These are phyloP conservation scores for Stomorhina lunata DNA, from an alignment of 2,888 invertebrate species.

Conservation along the genomic window DNA sequence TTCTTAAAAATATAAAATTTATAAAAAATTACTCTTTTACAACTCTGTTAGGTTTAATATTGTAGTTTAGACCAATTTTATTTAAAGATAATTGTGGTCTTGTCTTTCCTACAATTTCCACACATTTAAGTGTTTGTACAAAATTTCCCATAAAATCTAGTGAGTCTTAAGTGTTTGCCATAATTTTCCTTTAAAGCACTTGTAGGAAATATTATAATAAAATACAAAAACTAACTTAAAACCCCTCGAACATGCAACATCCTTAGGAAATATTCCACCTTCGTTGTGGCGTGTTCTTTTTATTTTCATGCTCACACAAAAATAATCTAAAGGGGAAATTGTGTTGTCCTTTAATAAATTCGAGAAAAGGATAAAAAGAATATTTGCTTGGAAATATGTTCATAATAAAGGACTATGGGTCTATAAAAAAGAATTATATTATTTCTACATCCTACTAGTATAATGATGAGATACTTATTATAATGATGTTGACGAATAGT, in stretches of 20 bases:
- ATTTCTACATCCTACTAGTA: neutral
- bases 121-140: neutral
- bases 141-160: conserved; percentile 15
- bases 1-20: too few relatives aligned
- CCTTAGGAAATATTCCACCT: neutral
- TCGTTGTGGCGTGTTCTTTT: conserved; percentile 6
- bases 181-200: conserved; percentile 28
- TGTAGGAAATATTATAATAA: conserved; percentile 18
- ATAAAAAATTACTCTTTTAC: too few relatives aligned
- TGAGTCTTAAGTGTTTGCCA: conserved; percentile 26
- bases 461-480: neutral
- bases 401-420: conserved; percentile 17
- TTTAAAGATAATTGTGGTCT: neutral
- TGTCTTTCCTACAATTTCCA: neutral
- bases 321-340: conserved; percentile 3
- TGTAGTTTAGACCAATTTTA: too few relatives aligned
- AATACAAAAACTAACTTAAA: neutral
- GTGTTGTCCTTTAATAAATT: conserved; percentile 12
- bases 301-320: neutral
- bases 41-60: too few relatives aligned
- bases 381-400: conserved; percentile 6
- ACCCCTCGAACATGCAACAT: conserved; percentile 5
- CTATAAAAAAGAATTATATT: neutral
- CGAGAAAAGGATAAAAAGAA: neutral
- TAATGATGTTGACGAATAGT: conserved; percentile 12